Evolutionary conservation across 2,113 vertebrate genomes (phyloP), one percentile per base, ranked within the genome.

Genomic region (Burhinus bistriatus): DNA sequence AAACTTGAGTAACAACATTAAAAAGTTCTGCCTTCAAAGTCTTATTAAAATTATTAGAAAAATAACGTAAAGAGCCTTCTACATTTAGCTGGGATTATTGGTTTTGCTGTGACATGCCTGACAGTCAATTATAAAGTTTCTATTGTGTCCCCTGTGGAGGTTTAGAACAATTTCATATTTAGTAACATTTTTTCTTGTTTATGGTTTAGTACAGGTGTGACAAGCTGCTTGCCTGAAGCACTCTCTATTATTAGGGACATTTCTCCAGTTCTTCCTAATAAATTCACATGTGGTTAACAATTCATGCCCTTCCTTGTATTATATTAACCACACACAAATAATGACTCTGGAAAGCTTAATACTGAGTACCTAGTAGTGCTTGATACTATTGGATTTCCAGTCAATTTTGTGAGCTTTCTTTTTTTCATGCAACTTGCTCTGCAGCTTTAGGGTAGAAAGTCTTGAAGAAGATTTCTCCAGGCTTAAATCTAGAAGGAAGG

Each of bases 71-170:
- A 77, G 23, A 86, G 18, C 19, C 54, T 45, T 32, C 52, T n/a
- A 8, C 38, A 64, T 44, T 93, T 91, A 71, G n/a, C 86, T 82
- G 71, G 29, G 54, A 72, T 87, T 89, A 42, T 87, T 75, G 21
- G 6, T 44, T 84, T 86, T 85, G 26, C 26, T 42, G 38, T 77
- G 40, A 77, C 61, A 84, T 72, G 40, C 70, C n/a, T 97, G 90
- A 93, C 90, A 97, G 69, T 58, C 51, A 97, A 47, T 97, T 93
- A 86, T 68, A 58, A 96, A 94, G 7, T 88, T 93, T 64, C 69
- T 89, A 13, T 73, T 97, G 15, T 77, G 65, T 62, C 47, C 29
- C 18, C n/a, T 92, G 34, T 57, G 58, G 45, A 92, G 42, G 75
- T 93, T 71, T 70, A 93, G 73, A 94, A 47, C 22, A 51, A 87